Evolutionary conservation across 2,113 vertebrate species (phyloP).

Genomic region (Empidonax alnorum): DNA sequence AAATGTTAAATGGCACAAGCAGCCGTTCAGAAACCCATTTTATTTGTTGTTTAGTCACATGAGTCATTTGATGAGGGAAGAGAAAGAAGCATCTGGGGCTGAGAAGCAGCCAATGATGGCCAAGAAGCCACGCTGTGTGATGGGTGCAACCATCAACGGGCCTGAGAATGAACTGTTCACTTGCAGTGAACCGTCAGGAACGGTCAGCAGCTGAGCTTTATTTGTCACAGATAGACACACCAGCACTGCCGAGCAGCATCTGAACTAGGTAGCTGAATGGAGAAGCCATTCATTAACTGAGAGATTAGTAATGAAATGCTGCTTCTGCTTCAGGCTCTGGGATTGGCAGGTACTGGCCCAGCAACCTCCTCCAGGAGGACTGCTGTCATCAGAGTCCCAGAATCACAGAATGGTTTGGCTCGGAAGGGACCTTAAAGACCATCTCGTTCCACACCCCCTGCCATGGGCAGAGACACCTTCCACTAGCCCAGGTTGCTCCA

Average conservation of each 20-base stretch:
- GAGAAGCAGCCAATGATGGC: background rate
- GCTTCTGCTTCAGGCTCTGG: background rate
- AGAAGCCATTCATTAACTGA: background rate
- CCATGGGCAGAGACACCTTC: background rate
- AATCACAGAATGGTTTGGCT: background rate
- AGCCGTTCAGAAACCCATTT: conserved; percentile 23
- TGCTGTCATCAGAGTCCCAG: background rate
- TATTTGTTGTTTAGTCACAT: background rate
- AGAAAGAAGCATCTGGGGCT: background rate
- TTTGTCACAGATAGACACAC: background rate
- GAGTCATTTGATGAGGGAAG: background rate
- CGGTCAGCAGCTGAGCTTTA: background rate
- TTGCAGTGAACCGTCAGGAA: background rate
- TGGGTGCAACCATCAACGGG: background rate
- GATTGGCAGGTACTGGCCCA: background rate
- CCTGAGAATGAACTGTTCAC: background rate
- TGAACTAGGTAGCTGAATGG: background rate
- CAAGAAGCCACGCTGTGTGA: background rate
- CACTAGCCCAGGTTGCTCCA: background rate
- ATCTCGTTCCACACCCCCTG: background rate
- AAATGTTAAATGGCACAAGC: background rate
- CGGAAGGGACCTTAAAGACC: background rate
- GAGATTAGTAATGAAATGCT: background rate
- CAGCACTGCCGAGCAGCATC: background rate
- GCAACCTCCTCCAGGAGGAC: background rate